Conservation (phyloP, 2,797 vertebrate species). For the Pagetopsis macropterus region DNA sequence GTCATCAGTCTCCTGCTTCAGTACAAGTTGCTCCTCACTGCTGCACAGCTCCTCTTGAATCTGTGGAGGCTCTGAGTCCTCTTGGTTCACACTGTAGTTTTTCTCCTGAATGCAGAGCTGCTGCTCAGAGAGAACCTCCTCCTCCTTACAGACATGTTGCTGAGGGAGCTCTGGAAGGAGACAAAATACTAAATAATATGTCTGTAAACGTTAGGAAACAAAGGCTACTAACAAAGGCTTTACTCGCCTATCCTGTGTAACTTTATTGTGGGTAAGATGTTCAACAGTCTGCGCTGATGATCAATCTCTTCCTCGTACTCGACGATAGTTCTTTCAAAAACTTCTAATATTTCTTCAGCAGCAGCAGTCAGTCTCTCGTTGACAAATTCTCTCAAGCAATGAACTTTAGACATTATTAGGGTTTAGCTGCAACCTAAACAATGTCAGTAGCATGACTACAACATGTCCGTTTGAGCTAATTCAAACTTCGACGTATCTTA, state of each 20-base stretch:
- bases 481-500: neutral
- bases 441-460: fast-evolving
- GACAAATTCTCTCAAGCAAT: slow-evolving; percentile 23
- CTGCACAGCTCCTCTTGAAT: too few relatives aligned
- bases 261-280: neutral
- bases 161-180: slow-evolving; percentile 22
- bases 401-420: slow-evolving; percentile 17
- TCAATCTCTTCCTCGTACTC: slow-evolving; percentile 39
- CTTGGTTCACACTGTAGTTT: too few relatives aligned
- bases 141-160: slow-evolving; percentile 2
- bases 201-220: neutral
- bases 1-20: too few relatives aligned
- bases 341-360: slow-evolving; percentile 49
- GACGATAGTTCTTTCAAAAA: slow-evolving; percentile 31
- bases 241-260: slow-evolving; percentile 21
- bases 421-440: neutral
- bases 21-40: too few relatives aligned
- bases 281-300: slow-evolving; percentile 40
- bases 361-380: slow-evolving; percentile 46
- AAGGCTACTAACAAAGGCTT: too few relatives aligned
- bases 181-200: too few relatives aligned
- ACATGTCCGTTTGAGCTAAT: neutral
- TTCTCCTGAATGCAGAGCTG: neutral
- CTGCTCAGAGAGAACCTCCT: slow-evolving; percentile 21
- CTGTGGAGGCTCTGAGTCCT: too few relatives aligned